Percentiles rank a stretch among this genome's conserved stretches.
Conservation (phyloP, 1,140 invertebrate genomes). For the Apis laboriosa region DNA sequence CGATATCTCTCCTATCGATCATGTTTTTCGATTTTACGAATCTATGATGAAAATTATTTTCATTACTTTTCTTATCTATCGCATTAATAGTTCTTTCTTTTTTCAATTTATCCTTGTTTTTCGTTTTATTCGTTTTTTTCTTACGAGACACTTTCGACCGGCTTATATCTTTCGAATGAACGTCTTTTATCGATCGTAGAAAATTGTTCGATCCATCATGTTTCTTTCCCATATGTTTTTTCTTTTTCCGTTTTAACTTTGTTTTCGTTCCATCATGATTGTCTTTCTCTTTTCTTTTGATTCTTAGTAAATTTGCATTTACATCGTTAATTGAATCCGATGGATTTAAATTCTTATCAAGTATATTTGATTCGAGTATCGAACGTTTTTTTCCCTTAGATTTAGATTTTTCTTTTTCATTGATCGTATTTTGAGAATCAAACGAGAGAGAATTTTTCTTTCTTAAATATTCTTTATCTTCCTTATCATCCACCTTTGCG, state of each 20-base stretch:
- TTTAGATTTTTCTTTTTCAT: no score
- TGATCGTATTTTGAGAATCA: neutral
- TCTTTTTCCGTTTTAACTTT: conserved; percentile 29
- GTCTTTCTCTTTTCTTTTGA: conserved; percentile 10
- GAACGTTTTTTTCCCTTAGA: neutral
- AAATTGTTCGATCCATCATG: neutral
- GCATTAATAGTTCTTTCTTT: conserved; percentile 21
- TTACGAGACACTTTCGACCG: neutral
- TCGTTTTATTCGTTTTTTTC: conserved; percentile 6
- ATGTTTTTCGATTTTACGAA: conserved; percentile 2
- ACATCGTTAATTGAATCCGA: neutral
- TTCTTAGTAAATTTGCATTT: neutral
- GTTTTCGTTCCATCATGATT: neutral
- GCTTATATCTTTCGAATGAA: neutral
- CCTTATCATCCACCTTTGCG: neutral
- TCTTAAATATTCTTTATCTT: neutral
- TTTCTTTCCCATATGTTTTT: conserved; percentile 5
- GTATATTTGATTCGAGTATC: no score
- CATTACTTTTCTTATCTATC: conserved; percentile 23
- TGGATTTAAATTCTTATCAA: neutral
- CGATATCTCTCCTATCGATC: neutral
- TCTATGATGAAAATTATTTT: conserved; percentile 33
- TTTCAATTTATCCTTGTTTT: conserved; percentile 24
- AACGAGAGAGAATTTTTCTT: neutral
- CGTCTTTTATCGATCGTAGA: neutral